A percentile compares a stretch with the other conserved stretches of the same genome.
Evolutionary conservation across 2,113 vertebrate species (phyloP).

Genomic region (Mustelus asterias): DNA sequence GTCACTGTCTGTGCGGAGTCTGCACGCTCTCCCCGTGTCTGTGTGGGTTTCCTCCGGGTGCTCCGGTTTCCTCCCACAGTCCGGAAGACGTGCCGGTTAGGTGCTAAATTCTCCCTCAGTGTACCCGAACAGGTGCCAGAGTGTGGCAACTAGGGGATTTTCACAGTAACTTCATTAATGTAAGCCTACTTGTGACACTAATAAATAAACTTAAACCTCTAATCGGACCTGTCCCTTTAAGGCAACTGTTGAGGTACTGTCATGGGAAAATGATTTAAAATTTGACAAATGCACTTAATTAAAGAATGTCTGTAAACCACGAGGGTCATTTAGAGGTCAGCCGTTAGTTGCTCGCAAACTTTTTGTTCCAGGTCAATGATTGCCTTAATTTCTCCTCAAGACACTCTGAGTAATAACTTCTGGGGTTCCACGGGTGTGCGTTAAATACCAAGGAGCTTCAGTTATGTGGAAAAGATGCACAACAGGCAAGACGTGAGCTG

Average conservation of each 20-base stretch:
- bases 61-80: too few relatives aligned
- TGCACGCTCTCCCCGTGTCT: too few relatives aligned
- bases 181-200: too few relatives aligned
- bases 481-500: neutral
- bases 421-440: neutral
- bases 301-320: neutral
- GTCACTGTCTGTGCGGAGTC: too few relatives aligned
- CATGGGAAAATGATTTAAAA: neutral
- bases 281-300: neutral
- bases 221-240: neutral
- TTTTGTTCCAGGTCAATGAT: neutral
- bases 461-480: neutral
- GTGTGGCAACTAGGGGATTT: too few relatives aligned
- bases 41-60: too few relatives aligned
- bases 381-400: neutral
- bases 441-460: neutral
- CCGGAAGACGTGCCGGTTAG: too few relatives aligned
- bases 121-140: too few relatives aligned
- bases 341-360: neutral
- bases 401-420: neutral
- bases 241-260: neutral
- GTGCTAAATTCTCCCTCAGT: too few relatives aligned
- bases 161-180: too few relatives aligned
- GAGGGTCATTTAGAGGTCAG: neutral
- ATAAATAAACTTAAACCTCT: too few relatives aligned